phyloP scores from a whole-genome alignment of 2,888 invertebrate species.

The Rotaria sp. region DNA sequence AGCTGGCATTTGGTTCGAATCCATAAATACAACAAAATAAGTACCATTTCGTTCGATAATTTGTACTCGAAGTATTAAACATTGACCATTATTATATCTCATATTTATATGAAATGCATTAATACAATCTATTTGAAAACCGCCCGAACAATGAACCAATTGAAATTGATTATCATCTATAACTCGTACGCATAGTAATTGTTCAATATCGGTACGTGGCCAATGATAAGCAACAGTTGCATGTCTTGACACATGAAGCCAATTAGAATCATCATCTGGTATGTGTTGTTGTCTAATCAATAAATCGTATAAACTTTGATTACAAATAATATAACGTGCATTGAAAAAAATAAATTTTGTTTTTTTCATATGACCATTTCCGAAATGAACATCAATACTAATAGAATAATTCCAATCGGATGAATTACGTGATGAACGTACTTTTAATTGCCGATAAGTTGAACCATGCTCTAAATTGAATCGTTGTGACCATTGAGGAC shows the following conservation, averaged over 20 bases:
- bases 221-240: constrained; percentile 80
- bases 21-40: constrained; percentile 79
- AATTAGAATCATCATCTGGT: constrained; percentile 23
- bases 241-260: background rate
- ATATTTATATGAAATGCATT: constrained; percentile 80
- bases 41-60: constrained; percentile 81
- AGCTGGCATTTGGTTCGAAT: constrained; percentile 83
- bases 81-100: constrained; percentile 57
- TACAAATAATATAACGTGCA: constrained; percentile 84
- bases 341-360: constrained; percentile 85
- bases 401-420: constrained; percentile 63
- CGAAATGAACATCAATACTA: constrained; percentile 78
- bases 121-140: constrained; percentile 74
- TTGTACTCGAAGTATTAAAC: constrained; percentile 68
- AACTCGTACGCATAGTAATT: constrained; percentile 75
- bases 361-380: constrained; percentile 77
- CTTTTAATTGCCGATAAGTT: constrained; percentile 62
- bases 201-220: constrained; percentile 81
- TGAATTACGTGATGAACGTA: constrained; percentile 11
- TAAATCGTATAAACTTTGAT: constrained; percentile 69
- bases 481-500: constrained; percentile 64
- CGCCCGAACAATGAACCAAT: constrained; percentile 72
- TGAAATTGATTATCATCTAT: constrained; percentile 54
- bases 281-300: constrained; percentile 78
- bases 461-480: constrained; percentile 76